Base-by-base conservation (phyloP, 2,113 vertebrate species). In the Irena cyanogastra region DNA sequence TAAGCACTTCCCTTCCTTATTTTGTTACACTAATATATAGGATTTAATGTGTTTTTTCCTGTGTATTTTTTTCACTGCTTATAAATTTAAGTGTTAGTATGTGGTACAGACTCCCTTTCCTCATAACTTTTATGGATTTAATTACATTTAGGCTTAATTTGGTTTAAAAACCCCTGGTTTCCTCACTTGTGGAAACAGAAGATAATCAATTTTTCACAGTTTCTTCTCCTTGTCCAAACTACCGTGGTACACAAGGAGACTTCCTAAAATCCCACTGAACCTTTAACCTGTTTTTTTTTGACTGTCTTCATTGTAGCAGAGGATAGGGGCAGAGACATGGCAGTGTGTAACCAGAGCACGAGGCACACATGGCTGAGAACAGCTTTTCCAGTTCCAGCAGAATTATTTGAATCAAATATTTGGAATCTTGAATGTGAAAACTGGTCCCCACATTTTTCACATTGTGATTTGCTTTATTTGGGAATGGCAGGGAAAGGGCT, bases 131-230 rank as follows among this genome's bases (percentile, higher is more conserved):
- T 94, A 74, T 87, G 65, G 65, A 50, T 92, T 93, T 96, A 95
- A 93, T 97, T 95, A 78, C 82, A 77, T 95, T 89, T 79, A 11
- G n/a, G 26, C 72, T 94, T 95, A 94, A 94, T 96, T 96, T 93
- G 76, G 22, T 83, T 69, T 59, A 24, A 93, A 82, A 95, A 60
- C 24, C 31, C 63, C 75, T 45, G 39, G 37, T 93, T 93, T 96
- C 86, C 72, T 81, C 77, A 60, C 74, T 82, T 37, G 42, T 26
- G 50, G 64, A 76, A 93, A 74, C 68, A 85, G 81, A 85, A 57
- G 60, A 71, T 61, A 95, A 95, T 92, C 54, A 37, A 37, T 96
- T 95, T 77, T 94, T 92, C 3, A 1, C 83, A 87, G 86, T 94
- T 94, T 63, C 81, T 90, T n/a, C 49, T 81, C 30, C 69, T 87